These are phyloP conservation scores for Spodoptera picta DNA, from an alignment of 2,888 invertebrate genomes.

Conservation along the genomic window DNA sequence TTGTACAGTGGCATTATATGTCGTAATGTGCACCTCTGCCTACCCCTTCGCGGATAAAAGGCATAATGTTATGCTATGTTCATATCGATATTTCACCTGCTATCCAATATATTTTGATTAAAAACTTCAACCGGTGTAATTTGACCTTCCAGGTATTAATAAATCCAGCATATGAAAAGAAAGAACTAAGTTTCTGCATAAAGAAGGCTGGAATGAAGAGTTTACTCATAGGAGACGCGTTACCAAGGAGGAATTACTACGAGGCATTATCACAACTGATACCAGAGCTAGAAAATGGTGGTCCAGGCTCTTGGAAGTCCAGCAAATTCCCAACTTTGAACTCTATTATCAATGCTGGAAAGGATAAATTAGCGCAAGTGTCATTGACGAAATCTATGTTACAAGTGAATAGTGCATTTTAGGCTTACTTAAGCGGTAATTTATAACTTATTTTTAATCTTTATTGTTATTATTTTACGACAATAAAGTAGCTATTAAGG, in stretches of 20 bases:
- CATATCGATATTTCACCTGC: too few species aligned
- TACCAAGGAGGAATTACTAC: slow-evolving; percentile 91
- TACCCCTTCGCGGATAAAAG: too few species aligned
- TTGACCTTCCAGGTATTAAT: slow-evolving; percentile 90
- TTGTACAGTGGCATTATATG: too few species aligned
- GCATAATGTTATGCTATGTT: too few species aligned
- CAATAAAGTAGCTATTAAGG: too few species aligned
- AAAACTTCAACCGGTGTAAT: not conserved
- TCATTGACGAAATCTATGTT: not conserved
- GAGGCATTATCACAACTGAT: slow-evolving; percentile 87
- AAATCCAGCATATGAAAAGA: slow-evolving; percentile 92
- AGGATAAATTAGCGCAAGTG: slow-evolving; percentile 87
- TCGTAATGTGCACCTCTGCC: too few species aligned
- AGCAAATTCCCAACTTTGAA: slow-evolving; percentile 84
- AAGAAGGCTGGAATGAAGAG: slow-evolving; percentile 92
- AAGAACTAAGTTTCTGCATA: slow-evolving; percentile 92
- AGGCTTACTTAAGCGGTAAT: too few species aligned
- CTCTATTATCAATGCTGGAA: slow-evolving; percentile 88
- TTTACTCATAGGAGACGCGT: slow-evolving; percentile 90
- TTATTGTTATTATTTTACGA: too few species aligned
- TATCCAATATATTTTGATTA: too few species aligned
- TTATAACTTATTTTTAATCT: too few species aligned
- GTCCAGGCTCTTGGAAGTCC: slow-evolving; percentile 83
- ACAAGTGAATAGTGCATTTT: too few species aligned
- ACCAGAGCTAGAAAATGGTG: slow-evolving; percentile 87